Conservation (phyloP, 2,797 vertebrate species). For the Pangasius djambal region DNA sequence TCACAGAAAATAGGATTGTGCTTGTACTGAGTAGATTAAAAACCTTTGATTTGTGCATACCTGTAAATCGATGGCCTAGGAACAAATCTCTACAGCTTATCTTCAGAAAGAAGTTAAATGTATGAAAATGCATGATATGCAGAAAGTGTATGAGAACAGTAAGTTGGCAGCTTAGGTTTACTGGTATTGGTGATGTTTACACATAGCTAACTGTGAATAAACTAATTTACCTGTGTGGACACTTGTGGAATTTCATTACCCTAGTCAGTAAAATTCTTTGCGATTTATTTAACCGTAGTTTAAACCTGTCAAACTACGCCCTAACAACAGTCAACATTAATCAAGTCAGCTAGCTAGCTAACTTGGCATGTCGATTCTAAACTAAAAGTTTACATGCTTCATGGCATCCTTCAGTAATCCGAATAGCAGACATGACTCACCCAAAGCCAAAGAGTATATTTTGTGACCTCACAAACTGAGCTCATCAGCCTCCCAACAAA, state of each 20-base stretch:
- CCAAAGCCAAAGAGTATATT: not conserved
- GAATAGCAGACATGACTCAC: not conserved
- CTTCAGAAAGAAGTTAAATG: not conserved
- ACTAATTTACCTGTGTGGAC: not conserved
- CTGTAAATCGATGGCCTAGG: not conserved
- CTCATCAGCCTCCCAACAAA: not conserved
- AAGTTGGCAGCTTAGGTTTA: not conserved
- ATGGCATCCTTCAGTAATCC: not conserved
- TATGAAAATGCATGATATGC: not conserved
- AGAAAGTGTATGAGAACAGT: not conserved
- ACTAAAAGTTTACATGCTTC: not conserved
- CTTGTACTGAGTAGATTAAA: not conserved
- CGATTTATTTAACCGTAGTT: not conserved
- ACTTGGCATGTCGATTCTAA: not conserved
- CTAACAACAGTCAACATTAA: not conserved
- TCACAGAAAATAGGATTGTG: not conserved
- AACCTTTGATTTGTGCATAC: not conserved
- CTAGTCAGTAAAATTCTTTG: not conserved
- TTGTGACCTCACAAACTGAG: not conserved
- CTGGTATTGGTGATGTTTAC: not conserved
- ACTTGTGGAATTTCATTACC: not conserved
- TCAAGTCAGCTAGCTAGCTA: not conserved
- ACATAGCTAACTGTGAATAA: not conserved
- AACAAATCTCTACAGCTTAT: not conserved
- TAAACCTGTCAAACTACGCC: not conserved